Base-by-base conservation (phyloP, 2,888 invertebrate species). In the Clusia tigrina region DNA sequence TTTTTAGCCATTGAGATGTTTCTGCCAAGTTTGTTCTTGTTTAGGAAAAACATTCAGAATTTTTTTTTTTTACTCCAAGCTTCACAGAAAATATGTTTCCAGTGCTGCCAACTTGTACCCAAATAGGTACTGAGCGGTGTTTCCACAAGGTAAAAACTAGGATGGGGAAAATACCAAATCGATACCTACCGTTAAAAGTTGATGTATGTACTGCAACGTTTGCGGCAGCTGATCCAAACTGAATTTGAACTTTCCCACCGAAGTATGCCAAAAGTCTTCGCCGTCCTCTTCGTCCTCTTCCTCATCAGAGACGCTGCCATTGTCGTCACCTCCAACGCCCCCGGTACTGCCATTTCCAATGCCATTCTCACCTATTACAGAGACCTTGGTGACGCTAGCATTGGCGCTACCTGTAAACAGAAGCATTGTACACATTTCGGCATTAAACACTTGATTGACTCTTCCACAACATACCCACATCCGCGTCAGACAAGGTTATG, bases 181-280 rank as follows among this genome's bases (percentile, higher is more conserved):
- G 24, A 87, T 57, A 71, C 73, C 69, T 69, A 83, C 83, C 72
- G 93, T 92, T 26, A 98, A 84, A 24, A 98, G 85, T 78, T 95
- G 93, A 82, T 96, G 93, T 67, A 97, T 94, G 68, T 98, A 93
- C 83, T 97, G 97, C 68, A 98, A 85, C 67, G 96, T 93, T 70
- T 95, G 91, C 0, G 97, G 96, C 67, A 98, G 85, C 76, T 95
- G 92, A 54, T 95, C 94, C 60, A 97, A 88, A 55, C 89, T 89
- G 85, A 97, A 96, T 81, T 93, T 91, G 83, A 96, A 96, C 81
- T 94, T 94, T 24, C 96, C 97, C 46, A 95, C 91, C 0, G 94
- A 92, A 0, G 96, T 97, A 66, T 94, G 91, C 96, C 96, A 96
- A 81, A 95, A 95, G 81, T 93, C 90, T 55, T 91, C 90, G 79